Base-by-base conservation (phyloP, 2,797 vertebrate species). In the Dendrocincla fuliginosa region DNA sequence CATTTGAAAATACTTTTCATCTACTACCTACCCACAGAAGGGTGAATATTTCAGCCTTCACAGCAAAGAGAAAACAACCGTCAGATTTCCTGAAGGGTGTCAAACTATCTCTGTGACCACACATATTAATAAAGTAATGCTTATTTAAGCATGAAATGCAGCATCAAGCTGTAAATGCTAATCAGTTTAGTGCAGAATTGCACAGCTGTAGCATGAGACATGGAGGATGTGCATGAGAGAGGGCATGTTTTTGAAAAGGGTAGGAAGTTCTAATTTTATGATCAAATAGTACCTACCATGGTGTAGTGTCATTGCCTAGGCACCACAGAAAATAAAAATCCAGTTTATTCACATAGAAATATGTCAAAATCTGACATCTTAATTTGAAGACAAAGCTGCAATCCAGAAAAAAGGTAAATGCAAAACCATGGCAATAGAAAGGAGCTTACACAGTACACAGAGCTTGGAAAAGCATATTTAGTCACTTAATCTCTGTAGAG, bases 61-160 rank as follows among this genome's bases (percentile, higher is more conserved):
- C 11, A 78, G 33, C 19, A 35, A 53, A 79, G 17, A 20, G 46
- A 41, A 87, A 79, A 6, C 35, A 52, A 27, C 20, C 25, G 24
- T 55, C 50, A 47, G 30, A 32, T 85, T 83, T 80, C 33, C 57
- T 71, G 55, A 93, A 92, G 39, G n/a, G 27, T 77, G 75, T 76
- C 59, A 87, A 85, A 87, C 73, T 70, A 68, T 69, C 44, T 84
- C 56, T 63, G 23, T 57, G 41, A 52, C 78, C 32, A 69, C 68
- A 79, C 18, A 35, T 68, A 56, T 64, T 83, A 84, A 84, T 70
- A 65, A 67, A 74, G 37, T 57, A 75, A 86, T 69, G 75, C 22
- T 61, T 87, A 79, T 82, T 93, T 91, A 63, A 90, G 57, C 49
- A 70, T 85, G 73, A 91, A 90, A 91, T 70, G 25, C 44, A 90